Evolutionary conservation across 1,140 invertebrate species (phyloP).

Genomic region (Subanguina moxae): DNA sequence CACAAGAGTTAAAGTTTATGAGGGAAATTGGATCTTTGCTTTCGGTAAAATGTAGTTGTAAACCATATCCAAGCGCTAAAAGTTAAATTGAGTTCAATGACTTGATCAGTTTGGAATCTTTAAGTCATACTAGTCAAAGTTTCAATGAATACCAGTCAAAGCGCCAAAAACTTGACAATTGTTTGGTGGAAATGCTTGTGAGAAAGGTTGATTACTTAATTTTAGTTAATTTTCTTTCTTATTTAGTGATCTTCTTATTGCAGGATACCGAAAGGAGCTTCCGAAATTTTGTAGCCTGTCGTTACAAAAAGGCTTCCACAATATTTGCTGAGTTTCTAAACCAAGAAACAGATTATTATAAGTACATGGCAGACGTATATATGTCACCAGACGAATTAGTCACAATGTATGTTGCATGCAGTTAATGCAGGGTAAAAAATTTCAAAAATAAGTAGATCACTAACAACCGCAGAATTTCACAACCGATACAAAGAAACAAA

Average conservation of each 20-base stretch:
- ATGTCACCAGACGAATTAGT: constrained; percentile 18
- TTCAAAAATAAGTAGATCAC: too few species aligned
- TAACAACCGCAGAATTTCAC: too few species aligned
- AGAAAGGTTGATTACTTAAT: not conserved
- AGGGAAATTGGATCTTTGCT: not conserved
- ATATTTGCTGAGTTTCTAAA: constrained; percentile 20
- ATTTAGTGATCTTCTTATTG: not conserved
- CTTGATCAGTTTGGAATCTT: not conserved
- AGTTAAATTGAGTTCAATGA: not conserved
- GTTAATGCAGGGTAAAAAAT: too few species aligned
- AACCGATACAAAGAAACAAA: too few species aligned
- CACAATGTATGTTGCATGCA: constrained; percentile 9
- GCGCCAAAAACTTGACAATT: constrained; percentile 3
- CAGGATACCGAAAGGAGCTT: constrained; percentile 2
- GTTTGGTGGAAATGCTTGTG: constrained; percentile 7
- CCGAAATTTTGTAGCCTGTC: constrained; percentile 26
- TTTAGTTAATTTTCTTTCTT: not conserved
- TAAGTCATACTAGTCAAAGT: not conserved
- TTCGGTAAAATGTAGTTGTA: not conserved
- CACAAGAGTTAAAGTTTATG: not conserved
- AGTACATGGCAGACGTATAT: constrained; percentile 9
- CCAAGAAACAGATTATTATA: constrained; percentile 27
- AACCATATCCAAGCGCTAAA: not conserved
- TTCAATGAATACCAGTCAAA: not conserved
- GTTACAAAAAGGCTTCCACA: constrained; percentile 12